Evolutionary conservation across 2,888 invertebrate species (phyloP).

Genomic region (Mongoloraphidia duomilia): DNA sequence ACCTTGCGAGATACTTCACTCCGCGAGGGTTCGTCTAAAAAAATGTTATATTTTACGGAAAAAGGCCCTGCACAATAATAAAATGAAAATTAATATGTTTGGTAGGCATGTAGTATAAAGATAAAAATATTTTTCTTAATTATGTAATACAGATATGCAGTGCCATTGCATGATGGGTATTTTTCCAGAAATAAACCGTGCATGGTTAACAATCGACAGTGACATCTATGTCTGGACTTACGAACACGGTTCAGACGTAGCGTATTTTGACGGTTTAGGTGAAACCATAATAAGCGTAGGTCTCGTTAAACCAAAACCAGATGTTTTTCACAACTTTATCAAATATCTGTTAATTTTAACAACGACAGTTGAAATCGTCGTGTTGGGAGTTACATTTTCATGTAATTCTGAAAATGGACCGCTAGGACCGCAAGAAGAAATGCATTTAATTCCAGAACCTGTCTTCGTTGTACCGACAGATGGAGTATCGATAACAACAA

Average conservation of each 20-base stretch:
- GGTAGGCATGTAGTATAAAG: no score
- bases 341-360: slow-evolving; percentile 82
- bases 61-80: no score
- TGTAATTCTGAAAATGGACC: slow-evolving; percentile 33
- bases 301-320: slow-evolving; percentile 72
- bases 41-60: no score
- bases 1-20: no score
- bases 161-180: slow-evolving; percentile 95
- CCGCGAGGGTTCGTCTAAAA: no score
- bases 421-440: slow-evolving; percentile 46
- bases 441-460: slow-evolving; percentile 89
- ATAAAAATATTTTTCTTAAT: no score
- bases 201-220: slow-evolving; percentile 95
- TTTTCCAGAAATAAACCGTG: slow-evolving; percentile 89
- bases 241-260: slow-evolving; percentile 87
- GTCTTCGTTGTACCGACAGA: slow-evolving; percentile 86
- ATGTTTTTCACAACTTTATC: slow-evolving; percentile 81
- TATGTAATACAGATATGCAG: slow-evolving; percentile 60
- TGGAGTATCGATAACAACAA: slow-evolving; percentile 68
- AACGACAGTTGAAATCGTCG: slow-evolving; percentile 88
- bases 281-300: slow-evolving; percentile 92
- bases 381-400: slow-evolving; percentile 59
- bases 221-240: slow-evolving; percentile 98
- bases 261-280: slow-evolving; percentile 89
- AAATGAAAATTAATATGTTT: no score